phyloP scores from a whole-genome alignment of 2,888 invertebrate species.

The Acanthopleura granulata region DNA sequence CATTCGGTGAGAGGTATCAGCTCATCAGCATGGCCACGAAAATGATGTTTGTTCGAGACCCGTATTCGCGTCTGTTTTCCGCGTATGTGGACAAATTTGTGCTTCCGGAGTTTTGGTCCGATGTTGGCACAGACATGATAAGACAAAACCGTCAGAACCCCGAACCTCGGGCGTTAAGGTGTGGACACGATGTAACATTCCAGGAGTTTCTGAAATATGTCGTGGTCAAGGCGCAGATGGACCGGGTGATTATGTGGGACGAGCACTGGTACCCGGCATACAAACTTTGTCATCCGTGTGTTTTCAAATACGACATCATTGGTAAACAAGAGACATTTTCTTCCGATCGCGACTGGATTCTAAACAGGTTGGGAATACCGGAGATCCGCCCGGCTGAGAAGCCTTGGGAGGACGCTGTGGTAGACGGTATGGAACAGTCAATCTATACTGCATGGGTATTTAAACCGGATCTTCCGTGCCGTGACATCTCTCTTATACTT shows the following conservation, averaged over 20 bases:
- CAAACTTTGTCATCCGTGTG: constrained; percentile 86
- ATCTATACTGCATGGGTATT: background rate
- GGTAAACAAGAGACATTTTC: constrained; percentile 86
- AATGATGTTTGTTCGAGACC: constrained; percentile 88
- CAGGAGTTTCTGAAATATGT: constrained; percentile 31
- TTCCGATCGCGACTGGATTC: background rate
- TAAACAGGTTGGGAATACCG: background rate
- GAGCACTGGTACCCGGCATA: constrained; percentile 90
- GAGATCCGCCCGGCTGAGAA: background rate
- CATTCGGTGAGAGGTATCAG: constrained; percentile 23
- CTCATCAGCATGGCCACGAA: constrained; percentile 76
- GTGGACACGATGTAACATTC: constrained; percentile 35
- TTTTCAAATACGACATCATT: constrained; percentile 86
- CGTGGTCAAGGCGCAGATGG: constrained; percentile 33
- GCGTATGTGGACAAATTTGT: constrained; percentile 89
- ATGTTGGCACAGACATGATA: constrained; percentile 45
- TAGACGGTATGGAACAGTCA: background rate
- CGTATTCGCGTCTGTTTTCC: constrained; percentile 87
- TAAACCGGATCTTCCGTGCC: background rate
- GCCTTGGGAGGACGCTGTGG: background rate
- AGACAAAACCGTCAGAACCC: constrained; percentile 30
- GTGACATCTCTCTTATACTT: background rate
- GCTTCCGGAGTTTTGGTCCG: constrained; percentile 43
- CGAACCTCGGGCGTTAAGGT: constrained; percentile 29
- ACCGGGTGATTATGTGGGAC: constrained; percentile 64